Base-by-base conservation (phyloP, 2,888 invertebrate species). In the Lingula anatina region DNA sequence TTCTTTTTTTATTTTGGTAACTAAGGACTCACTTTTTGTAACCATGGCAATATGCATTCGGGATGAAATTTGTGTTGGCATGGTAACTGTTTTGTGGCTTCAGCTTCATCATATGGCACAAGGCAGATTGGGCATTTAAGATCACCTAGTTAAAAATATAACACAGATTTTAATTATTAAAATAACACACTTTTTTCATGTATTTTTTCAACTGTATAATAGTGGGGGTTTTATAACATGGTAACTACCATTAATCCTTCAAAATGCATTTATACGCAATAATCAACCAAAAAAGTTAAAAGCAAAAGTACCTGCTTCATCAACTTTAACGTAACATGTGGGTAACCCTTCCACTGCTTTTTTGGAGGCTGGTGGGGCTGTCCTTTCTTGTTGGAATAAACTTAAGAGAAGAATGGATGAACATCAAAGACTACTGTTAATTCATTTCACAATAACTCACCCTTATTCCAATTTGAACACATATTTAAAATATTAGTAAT, bases 81-180 rank as follows among this genome's bases (percentile, higher is more conserved):
- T 0, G 91, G 91, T 78, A 93, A 79, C 65, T 84, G 77, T 68
- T 84, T 87, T 1, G 82, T 85, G 55, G 81, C 82, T 40, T 86
- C 86, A 36, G 83, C 86, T 49, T 76, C 69, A 55, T 80, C 80
- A 63, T 84, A 85, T 35, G 82, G 79, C 69, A 85, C 88, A 57
- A 85, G 79, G 77, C 93, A 93, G 47, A 93, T 84, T 0, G 90
- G 85, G 71, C 93, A 92, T 65, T 86, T 83, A n/a, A n/a, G n/a
- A n/a, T n/a, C n/a, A n/a, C n/a, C n/a, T n/a, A n/a, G n/a, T n/a
- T n/a, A n/a, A n/a, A n/a, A n/a, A n/a, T n/a, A n/a, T n/a, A n/a
- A n/a, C n/a, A n/a, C n/a, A n/a, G n/a, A n/a, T n/a, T n/a, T n/a
- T n/a, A n/a, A n/a, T n/a, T n/a, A n/a, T n/a, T n/a, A n/a, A n/a